phyloP scores from a whole-genome alignment of 2,113 vertebrate species.

The Zosterops pallidus region DNA sequence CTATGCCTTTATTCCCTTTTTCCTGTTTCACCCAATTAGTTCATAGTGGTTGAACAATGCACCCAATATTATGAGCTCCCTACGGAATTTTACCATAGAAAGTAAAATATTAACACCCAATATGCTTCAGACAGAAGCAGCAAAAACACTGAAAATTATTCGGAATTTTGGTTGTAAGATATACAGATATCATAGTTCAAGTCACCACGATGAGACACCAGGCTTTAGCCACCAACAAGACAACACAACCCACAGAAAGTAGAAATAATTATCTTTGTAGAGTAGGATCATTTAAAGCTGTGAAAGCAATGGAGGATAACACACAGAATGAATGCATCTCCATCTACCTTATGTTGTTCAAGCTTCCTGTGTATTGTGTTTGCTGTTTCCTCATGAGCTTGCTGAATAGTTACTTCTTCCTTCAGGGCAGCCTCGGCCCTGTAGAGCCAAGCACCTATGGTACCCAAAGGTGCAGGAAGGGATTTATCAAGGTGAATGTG shows the following conservation, averaged over 20 bases:
- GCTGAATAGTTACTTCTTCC: constrained; percentile 90
- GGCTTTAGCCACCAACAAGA: neutral
- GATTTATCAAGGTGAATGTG: constrained; percentile 93
- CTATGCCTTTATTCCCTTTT: neutral
- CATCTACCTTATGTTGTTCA: constrained; percentile 89
- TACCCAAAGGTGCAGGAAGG: constrained; percentile 91
- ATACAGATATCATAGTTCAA: neutral
- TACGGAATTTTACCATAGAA: neutral
- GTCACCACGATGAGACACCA: neutral
- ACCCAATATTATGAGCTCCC: neutral
- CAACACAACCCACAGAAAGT: neutral
- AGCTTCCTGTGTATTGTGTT: constrained; percentile 88
- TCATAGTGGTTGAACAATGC: neutral
- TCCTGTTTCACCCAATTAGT: neutral
- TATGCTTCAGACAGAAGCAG: neutral
- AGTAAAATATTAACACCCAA: neutral
- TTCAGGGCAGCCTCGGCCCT: constrained; percentile 87
- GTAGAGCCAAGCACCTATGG: constrained; percentile 92
- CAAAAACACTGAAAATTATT: neutral
- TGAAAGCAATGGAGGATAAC: neutral
- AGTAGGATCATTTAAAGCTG: neutral
- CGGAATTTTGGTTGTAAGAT: neutral
- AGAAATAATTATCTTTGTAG: neutral
- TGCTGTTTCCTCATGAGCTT: constrained; percentile 92
- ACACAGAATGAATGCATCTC: neutral